These are phyloP conservation scores for Rhynchophorus ferrugineus DNA, from an alignment of 1,140 invertebrate genomes.

Conservation along the genomic window DNA sequence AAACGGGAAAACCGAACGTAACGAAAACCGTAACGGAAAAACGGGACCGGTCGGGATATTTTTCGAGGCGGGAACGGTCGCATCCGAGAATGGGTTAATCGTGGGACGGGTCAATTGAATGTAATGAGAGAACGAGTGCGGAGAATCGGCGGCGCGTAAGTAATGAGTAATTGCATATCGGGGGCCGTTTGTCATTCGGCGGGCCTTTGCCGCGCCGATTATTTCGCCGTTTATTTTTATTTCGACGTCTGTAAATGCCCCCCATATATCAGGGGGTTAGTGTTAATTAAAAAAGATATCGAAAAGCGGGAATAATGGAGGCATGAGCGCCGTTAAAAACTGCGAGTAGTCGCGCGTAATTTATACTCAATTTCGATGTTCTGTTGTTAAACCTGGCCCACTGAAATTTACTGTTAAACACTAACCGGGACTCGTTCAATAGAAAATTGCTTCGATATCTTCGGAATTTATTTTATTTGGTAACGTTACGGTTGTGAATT, in stretches of 20 bases:
- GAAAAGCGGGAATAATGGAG: not conserved
- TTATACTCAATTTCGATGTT: too few species aligned
- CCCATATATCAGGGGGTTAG: not conserved
- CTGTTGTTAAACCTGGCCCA: too few species aligned
- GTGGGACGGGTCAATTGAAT: constrained; percentile 24
- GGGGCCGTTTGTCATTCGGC: constrained; percentile 21
- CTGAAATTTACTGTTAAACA: too few species aligned
- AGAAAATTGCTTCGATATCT: too few species aligned
- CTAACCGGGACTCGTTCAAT: too few species aligned
- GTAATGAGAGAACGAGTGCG: constrained; percentile 15
- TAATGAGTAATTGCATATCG: constrained; percentile 28
- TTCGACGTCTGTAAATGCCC: not conserved
- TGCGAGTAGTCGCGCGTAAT: too few species aligned
- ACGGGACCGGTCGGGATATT: not conserved
- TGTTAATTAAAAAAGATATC: not conserved
- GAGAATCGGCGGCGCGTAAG: constrained; percentile 6
- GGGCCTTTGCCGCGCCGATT: constrained; percentile 1
- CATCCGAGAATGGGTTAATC: constrained; percentile 14
- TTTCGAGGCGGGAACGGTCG: too few species aligned
- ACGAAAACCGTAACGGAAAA: too few species aligned
- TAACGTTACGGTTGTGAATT: too few species aligned
- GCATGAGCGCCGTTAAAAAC: too few species aligned
- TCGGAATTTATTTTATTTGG: too few species aligned
- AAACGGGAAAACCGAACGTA: too few species aligned
- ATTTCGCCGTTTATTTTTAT: constrained; percentile 1